A percentile compares a stretch with the other conserved stretches of the same genome.
Conservation (phyloP, 2,888 invertebrate species). For the Nymphalis c-album region DNA sequence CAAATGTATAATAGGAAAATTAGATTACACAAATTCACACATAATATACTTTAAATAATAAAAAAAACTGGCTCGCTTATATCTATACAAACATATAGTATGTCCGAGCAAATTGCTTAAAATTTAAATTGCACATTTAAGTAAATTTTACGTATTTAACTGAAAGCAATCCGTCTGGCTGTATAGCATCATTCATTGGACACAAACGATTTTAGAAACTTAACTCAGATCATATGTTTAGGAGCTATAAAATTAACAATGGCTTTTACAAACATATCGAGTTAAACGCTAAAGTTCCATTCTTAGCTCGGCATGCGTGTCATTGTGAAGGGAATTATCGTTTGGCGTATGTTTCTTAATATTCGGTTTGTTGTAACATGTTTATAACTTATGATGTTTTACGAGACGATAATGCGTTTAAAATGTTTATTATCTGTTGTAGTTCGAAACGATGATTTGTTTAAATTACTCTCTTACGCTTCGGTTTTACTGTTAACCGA, state of each 20-base stretch:
- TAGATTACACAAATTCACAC: no score
- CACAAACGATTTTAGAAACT: neutral
- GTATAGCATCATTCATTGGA: slow-evolving; percentile 1
- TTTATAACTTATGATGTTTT: neutral
- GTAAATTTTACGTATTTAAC: neutral
- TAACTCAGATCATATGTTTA: slow-evolving; percentile 3
- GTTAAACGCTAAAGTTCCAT: slow-evolving; percentile 1
- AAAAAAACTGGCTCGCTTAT: no score
- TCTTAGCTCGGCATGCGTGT: neutral
- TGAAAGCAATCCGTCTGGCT: neutral
- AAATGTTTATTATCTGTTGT: slow-evolving; percentile 3
- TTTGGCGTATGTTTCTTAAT: slow-evolving; percentile 1
- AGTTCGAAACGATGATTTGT: neutral
- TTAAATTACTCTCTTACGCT: neutral
- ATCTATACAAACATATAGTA: no score
- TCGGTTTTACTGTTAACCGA: no score
- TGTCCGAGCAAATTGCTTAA: no score
- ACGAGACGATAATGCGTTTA: neutral
- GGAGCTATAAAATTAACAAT: neutral
- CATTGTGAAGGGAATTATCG: neutral
- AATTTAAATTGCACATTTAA: no score
- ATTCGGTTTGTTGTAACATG: neutral
- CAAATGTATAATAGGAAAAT: no score
- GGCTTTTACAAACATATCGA: neutral
- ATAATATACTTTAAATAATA: no score